Evolutionary conservation across 2,888 invertebrate genomes (phyloP).

Genomic region (Napeogenes sylphis): DNA sequence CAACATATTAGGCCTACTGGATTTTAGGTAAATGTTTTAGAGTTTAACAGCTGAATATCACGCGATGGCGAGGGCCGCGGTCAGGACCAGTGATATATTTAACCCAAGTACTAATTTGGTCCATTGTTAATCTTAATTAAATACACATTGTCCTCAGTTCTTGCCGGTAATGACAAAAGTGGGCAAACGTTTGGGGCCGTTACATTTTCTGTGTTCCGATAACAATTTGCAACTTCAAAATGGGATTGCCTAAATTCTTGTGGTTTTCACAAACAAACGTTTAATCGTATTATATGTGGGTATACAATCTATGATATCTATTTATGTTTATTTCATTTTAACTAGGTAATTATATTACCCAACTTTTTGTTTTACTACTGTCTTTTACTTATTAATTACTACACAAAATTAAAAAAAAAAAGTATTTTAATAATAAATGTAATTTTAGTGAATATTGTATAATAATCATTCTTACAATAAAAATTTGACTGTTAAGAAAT

Average conservation of each 20-base stretch:
- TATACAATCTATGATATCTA: neutral
- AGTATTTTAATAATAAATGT: too few relatives aligned
- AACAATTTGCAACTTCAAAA: slow-evolving; percentile 9
- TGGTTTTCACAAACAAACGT: slow-evolving; percentile 1
- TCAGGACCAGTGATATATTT: slow-evolving; percentile 36
- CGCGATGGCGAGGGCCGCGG: slow-evolving; percentile 30
- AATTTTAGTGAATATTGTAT: too few relatives aligned
- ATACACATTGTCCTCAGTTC: slow-evolving; percentile 48
- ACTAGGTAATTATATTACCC: too few relatives aligned
- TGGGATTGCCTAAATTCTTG: neutral
- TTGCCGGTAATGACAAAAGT: slow-evolving; percentile 29
- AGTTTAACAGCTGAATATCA: slow-evolving; percentile 5
- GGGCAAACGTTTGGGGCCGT: slow-evolving; percentile 9
- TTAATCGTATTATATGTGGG: neutral
- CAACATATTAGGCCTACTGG: slow-evolving; percentile 15
- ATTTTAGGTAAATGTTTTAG: neutral
- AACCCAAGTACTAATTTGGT: slow-evolving; percentile 38
- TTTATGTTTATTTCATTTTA: too few relatives aligned
- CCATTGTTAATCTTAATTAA: slow-evolving; percentile 62
- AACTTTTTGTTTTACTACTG: too few relatives aligned
- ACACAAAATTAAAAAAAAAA: too few relatives aligned
- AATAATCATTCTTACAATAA: too few relatives aligned
- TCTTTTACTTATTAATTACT: too few relatives aligned
- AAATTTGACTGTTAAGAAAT: too few relatives aligned
- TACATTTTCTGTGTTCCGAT: slow-evolving; percentile 8